Percentiles rank a stretch among this genome's conserved stretches.
Conservation (phyloP, 1,140 invertebrate species). For the Latrodectus geometricus region DNA sequence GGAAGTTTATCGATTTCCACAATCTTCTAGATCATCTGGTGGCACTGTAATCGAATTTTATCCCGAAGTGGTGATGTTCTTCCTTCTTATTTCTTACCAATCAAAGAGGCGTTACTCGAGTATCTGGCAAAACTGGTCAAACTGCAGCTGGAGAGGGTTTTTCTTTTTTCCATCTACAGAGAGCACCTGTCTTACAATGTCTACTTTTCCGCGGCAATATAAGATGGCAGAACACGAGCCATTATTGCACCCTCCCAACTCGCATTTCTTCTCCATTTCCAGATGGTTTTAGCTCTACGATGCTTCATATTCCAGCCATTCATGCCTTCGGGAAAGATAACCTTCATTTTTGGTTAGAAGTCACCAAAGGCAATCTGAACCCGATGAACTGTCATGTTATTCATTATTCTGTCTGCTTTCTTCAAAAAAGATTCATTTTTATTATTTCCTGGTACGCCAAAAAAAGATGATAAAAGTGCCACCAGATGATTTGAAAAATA, state of each 20-base stretch:
- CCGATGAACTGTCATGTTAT: background rate
- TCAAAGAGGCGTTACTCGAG: slow-evolving; percentile 28
- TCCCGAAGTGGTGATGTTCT: background rate
- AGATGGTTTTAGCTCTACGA: slow-evolving; percentile 27
- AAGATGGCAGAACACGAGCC: slow-evolving; percentile 14
- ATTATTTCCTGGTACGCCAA: too few species aligned
- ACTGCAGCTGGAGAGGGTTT: slow-evolving; percentile 31
- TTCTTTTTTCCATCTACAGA: background rate
- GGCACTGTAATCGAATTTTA: too few species aligned
- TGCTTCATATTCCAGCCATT: slow-evolving; percentile 24
- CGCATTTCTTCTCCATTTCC: slow-evolving; percentile 23
- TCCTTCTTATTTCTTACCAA: background rate
- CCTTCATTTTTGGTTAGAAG: background rate
- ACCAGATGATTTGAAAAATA: too few species aligned
- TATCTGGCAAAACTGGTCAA: slow-evolving; percentile 37
- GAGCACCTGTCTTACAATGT: slow-evolving; percentile 25
- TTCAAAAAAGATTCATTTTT: too few species aligned
- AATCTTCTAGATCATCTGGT: too few species aligned
- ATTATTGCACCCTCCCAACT: slow-evolving; percentile 17
- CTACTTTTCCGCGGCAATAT: slow-evolving; percentile 2
- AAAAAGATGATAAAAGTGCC: too few species aligned
- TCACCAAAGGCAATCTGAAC: background rate
- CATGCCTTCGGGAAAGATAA: slow-evolving; percentile 3
- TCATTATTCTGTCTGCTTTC: too few species aligned
- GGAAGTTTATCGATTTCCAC: too few species aligned